Conservation (phyloP, 2,888 invertebrate species). For the Heteromurus nitidus region DNA sequence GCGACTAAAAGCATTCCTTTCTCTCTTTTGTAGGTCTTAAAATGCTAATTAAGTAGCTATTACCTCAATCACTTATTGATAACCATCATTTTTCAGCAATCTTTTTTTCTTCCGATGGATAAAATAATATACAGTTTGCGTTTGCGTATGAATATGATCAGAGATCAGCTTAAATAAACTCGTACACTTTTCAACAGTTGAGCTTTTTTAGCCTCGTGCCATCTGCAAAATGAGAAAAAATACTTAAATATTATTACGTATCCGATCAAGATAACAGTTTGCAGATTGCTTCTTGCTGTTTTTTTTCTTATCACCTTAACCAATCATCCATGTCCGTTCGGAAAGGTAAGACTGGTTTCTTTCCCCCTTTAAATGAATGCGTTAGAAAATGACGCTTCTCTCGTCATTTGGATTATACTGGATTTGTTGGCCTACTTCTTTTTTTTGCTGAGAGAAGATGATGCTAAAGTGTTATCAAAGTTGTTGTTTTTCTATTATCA, state of each 20-base stretch:
- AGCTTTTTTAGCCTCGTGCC: constrained; percentile 44
- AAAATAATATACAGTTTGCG: no score
- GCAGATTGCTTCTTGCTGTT: constrained; percentile 43
- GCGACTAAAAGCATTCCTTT: no score
- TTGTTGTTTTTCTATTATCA: constrained; percentile 3
- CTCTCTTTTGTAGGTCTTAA: neutral
- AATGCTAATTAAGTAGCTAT: constrained; percentile 54
- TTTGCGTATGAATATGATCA: no score
- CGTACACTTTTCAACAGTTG: constrained; percentile 11
- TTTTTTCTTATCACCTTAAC: constrained; percentile 1
- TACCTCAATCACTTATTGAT: constrained; percentile 43
- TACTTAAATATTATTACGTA: constrained; percentile 20
- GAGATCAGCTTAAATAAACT: neutral
- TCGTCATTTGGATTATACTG: neutral
- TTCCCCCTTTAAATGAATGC: no score
- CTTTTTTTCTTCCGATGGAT: no score
- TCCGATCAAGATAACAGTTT: constrained; percentile 36
- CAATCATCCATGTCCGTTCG: constrained; percentile 24
- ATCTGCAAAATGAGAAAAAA: constrained; percentile 53
- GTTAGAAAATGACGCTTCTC: neutral
- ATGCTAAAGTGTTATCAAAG: constrained; percentile 6
- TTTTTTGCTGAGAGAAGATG: no score
- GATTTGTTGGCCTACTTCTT: constrained; percentile 31
- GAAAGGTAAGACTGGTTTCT: constrained; percentile 17
- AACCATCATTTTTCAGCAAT: constrained; percentile 31